These are phyloP conservation scores for Hydropsyche tenuis DNA, from an alignment of 1,140 invertebrate species.

Conservation along the genomic window DNA sequence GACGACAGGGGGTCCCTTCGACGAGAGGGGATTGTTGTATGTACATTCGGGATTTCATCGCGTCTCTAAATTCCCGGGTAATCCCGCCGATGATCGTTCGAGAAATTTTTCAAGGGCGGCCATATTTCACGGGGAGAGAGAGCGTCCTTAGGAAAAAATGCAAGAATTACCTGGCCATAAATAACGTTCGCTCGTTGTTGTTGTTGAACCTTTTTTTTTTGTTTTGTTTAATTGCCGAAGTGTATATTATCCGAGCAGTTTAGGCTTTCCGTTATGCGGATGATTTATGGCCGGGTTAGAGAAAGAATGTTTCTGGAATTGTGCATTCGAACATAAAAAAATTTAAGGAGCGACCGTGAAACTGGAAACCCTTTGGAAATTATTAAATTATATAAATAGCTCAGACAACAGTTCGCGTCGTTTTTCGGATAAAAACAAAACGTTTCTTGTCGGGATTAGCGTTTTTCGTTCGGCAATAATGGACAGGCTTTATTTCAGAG, in stretches of 20 bases:
- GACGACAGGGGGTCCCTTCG: background rate
- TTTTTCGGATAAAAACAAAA: background rate
- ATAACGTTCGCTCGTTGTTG: conserved; percentile 3
- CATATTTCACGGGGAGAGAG: background rate
- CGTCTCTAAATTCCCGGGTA: too few relatives aligned
- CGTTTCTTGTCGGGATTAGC: background rate
- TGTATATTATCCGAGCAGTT: conserved; percentile 36
- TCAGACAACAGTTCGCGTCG: too few relatives aligned
- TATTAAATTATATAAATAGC: conserved; percentile 34
- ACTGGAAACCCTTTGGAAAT: conserved; percentile 49
- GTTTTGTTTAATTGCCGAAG: conserved; percentile 30
- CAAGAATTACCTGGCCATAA: conserved; percentile 14
- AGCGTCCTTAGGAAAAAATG: conserved; percentile 8
- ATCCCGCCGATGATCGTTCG: too few relatives aligned
- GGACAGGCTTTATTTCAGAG: conserved; percentile 3
- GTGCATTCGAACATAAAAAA: background rate
- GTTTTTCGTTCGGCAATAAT: background rate
- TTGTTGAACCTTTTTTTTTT: background rate
- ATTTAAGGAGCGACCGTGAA: conserved; percentile 40
- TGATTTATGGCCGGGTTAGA: conserved; percentile 47
- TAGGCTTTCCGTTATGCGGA: conserved; percentile 47
- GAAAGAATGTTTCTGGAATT: conserved; percentile 44
- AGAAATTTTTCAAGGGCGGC: background rate
- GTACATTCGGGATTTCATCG: conserved; percentile 4
- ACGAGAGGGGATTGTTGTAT: background rate